Evolutionary conservation across 1,140 invertebrate species (phyloP).

Genomic region (Drosophila quadrilineata): DNA sequence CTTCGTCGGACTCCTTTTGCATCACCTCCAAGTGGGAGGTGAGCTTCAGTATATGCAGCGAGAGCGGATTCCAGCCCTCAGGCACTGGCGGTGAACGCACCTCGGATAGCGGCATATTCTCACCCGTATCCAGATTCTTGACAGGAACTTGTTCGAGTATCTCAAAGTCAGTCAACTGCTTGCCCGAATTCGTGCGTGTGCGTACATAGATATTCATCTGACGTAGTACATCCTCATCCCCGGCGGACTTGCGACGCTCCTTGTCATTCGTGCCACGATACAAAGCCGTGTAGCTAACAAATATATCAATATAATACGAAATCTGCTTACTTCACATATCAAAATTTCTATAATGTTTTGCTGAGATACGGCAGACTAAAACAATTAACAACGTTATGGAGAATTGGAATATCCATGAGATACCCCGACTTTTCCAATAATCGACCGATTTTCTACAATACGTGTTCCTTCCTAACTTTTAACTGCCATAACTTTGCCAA

Average conservation of each 20-base stretch:
- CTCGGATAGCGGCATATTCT: constrained; percentile 81
- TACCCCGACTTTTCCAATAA: no score
- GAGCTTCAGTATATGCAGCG: constrained; percentile 96
- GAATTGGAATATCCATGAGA: not conserved
- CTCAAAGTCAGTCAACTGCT: constrained; percentile 92
- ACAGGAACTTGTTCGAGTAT: constrained; percentile 96
- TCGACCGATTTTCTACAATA: no score
- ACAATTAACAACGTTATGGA: no score
- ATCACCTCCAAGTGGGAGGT: constrained; percentile 77
- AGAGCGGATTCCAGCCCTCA: constrained; percentile 87
- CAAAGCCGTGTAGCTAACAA: constrained; percentile 78
- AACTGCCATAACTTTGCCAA: no score
- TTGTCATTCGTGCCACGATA: constrained; percentile 81
- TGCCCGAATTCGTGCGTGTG: constrained; percentile 91
- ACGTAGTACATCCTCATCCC: constrained; percentile 87
- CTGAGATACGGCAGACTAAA: no score
- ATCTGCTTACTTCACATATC: no score
- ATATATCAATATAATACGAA: no score
- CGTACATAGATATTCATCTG: constrained; percentile 89
- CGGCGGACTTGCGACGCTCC: constrained; percentile 87
- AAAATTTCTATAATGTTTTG: no score
- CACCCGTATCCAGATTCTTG: constrained; percentile 94
- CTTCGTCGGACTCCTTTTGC: constrained; percentile 89
- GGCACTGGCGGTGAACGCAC: constrained; percentile 80
- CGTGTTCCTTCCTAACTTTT: no score